Percentiles rank a stretch among this genome's conserved stretches.
phyloP scores from a whole-genome alignment of 2,113 vertebrate genomes.

The Urocynchramus pylzowi region DNA sequence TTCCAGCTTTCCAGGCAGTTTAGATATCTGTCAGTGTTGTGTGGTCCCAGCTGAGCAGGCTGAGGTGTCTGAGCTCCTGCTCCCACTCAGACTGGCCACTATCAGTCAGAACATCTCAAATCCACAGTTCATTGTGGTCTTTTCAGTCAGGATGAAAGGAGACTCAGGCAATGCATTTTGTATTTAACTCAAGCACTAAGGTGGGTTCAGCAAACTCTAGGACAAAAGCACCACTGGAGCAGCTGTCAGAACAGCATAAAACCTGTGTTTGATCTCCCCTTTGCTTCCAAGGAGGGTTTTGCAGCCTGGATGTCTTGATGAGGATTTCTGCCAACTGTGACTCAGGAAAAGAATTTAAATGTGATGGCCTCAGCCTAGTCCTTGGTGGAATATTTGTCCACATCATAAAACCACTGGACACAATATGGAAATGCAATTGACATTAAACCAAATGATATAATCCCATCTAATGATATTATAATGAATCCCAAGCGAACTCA shows the following conservation, averaged over 20 bases:
- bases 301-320: conserved; percentile 41
- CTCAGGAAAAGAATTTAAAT: conserved; percentile 63
- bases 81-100: neutral
- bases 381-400: conserved; percentile 78
- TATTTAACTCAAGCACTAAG: neutral
- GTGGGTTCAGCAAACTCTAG: neutral
- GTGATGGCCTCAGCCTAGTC: conserved; percentile 60
- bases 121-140: neutral
- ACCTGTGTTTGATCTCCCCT: conserved; percentile 37
- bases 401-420: conserved; percentile 79
- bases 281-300: conserved; percentile 47
- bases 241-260: neutral
- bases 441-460: conserved; percentile 81
- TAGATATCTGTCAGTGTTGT: neutral
- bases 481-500: conserved; percentile 79
- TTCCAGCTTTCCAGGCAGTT: neutral
- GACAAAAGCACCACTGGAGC: neutral
- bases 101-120: neutral
- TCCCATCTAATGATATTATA: conserved; percentile 77
- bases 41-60: neutral
- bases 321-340: conserved; percentile 51
- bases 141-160: neutral
- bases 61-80: neutral
- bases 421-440: conserved; percentile 77
- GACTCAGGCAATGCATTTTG: neutral